A percentile compares a stretch with the other conserved stretches of the same genome.
phyloP scores from a whole-genome alignment of 2,113 vertebrate genomes.

The Cisticola juncidis region DNA sequence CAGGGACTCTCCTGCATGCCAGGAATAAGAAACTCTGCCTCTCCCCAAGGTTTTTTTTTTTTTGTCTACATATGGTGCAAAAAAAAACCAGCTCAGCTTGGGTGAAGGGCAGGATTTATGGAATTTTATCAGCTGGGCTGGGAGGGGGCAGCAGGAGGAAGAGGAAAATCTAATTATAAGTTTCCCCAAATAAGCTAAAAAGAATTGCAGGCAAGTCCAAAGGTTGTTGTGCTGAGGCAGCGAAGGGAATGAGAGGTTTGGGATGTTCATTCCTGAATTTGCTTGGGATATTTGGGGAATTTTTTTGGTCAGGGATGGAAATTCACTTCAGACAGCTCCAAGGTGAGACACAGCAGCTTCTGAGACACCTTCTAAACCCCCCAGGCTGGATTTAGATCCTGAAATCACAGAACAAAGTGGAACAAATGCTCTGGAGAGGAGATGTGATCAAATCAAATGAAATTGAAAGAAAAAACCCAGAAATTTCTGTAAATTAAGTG shows the following conservation, averaged over 20 bases:
- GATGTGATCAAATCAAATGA: neutral
- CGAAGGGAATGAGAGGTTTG: neutral
- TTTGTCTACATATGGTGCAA: slow-evolving; percentile 71
- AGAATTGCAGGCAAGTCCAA: slow-evolving; percentile 22
- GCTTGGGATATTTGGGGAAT: neutral
- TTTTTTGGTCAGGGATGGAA: neutral
- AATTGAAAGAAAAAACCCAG: no score
- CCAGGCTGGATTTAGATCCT: no score
- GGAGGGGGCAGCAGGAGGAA: slow-evolving; percentile 17
- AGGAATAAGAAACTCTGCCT: slow-evolving; percentile 70
- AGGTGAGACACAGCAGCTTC: neutral
- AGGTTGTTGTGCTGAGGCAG: slow-evolving; percentile 37
- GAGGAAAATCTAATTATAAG: slow-evolving; percentile 67
- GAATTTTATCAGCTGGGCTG: slow-evolving; percentile 66
- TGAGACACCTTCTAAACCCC: neutral
- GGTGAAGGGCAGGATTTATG: slow-evolving; percentile 61
- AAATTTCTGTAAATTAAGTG: neutral
- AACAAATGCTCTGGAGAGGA: neutral
- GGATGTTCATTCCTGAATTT: neutral
- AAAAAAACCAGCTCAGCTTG: slow-evolving; percentile 19
- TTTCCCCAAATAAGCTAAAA: slow-evolving; percentile 62
- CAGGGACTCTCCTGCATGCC: slow-evolving; percentile 79
- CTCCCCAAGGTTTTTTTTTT: neutral
- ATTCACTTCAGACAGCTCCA: neutral
- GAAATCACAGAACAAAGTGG: neutral